These are phyloP conservation scores for Fulica atra DNA, from an alignment of 2,113 vertebrate genomes.

Conservation along the genomic window DNA sequence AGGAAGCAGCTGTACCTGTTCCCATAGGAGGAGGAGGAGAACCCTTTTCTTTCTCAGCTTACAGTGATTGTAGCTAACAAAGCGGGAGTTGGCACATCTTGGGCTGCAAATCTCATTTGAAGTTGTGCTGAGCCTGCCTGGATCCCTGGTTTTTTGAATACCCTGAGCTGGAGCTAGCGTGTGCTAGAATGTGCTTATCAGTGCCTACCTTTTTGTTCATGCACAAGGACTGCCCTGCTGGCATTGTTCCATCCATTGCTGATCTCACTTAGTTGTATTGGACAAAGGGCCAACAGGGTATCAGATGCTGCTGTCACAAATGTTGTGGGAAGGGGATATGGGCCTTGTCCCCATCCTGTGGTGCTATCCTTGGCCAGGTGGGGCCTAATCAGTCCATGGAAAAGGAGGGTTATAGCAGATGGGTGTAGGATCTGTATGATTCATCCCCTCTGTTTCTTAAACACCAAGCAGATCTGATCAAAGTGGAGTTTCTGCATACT, in stretches of 20 bases:
- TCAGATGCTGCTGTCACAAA: not conserved
- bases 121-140: not conserved
- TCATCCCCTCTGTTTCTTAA: not conserved
- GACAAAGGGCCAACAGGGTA: not conserved
- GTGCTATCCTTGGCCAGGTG: not conserved
- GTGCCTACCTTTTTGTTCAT: not conserved
- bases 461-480: not conserved
- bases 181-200: not conserved
- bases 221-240: not conserved
- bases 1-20: not conserved
- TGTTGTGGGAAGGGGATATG: not conserved
- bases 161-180: not conserved
- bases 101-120: not conserved
- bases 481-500: rapidly evolving
- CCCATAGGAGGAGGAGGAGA: not conserved
- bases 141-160: not conserved
- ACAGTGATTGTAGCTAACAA: not conserved
- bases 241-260: not conserved
- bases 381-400: not conserved
- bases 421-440: not conserved
- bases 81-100: not conserved
- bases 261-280: not conserved
- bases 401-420: not conserved
- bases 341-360: not conserved
- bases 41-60: not conserved